A percentile compares a stretch with the other conserved stretches of the same genome.
Conservation (phyloP, 2,113 vertebrate genomes). For the Papio anubis region DNA sequence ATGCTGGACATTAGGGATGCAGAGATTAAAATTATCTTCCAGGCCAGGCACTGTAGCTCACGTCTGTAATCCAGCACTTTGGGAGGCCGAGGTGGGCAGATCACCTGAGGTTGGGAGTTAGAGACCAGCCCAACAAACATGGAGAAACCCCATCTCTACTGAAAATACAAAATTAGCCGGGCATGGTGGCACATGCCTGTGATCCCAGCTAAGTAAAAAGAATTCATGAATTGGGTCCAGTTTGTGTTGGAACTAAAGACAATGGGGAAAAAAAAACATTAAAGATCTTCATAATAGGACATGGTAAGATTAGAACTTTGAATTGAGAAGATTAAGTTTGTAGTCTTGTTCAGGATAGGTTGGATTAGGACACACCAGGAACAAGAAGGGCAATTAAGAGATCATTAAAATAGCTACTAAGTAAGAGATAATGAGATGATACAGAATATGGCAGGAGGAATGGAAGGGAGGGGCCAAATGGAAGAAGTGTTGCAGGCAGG, state of each 20-base stretch:
- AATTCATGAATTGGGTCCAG: neutral
- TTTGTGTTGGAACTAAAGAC: neutral
- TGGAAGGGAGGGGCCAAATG: neutral
- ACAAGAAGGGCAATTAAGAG: neutral
- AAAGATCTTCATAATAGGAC: neutral
- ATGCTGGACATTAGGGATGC: neutral
- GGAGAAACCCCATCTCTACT: too few relatives aligned
- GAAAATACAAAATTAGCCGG: too few relatives aligned
- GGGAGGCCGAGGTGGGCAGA: too few relatives aligned
- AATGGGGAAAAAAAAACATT: neutral
- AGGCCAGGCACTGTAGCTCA: too few relatives aligned
- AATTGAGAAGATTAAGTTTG: neutral
- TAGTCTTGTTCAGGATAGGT: neutral
- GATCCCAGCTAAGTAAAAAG: neutral
- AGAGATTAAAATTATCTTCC: slow-evolving; percentile 1
- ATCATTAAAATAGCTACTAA: neutral
- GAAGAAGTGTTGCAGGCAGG: neutral
- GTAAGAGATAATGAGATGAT: neutral
- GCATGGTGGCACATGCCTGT: too few relatives aligned
- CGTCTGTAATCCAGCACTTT: too few relatives aligned
- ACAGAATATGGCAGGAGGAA: neutral
- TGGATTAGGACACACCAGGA: neutral
- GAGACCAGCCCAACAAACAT: too few relatives aligned
- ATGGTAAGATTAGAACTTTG: neutral
- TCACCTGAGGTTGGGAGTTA: too few relatives aligned